These are phyloP conservation scores for Forbesichthys agassizii DNA, from an alignment of 2,113 vertebrate species.

Conservation along the genomic window DNA sequence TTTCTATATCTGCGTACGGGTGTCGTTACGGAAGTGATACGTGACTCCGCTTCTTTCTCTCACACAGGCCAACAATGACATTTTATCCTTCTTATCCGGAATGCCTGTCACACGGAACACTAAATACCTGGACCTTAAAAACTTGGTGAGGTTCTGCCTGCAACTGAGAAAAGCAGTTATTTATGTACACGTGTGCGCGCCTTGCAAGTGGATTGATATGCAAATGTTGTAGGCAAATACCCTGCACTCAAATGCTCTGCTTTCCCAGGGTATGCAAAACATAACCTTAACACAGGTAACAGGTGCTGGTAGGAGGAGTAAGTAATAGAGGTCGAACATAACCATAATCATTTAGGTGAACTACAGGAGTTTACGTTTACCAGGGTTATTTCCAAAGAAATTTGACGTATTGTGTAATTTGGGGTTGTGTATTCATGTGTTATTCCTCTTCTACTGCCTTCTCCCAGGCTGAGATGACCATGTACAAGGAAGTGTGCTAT, in stretches of 20 bases:
- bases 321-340: no score
- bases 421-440: background rate
- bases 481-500: slow-evolving; percentile 98
- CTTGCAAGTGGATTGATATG: no score
- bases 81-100: slow-evolving; percentile 95
- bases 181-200: no score
- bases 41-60: slow-evolving; percentile 11
- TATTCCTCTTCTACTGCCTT: slow-evolving; percentile 23
- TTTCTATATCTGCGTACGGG: background rate
- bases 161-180: background rate
- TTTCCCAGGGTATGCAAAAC: background rate
- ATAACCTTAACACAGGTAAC: no score
- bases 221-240: no score
- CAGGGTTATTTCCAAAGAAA: background rate
- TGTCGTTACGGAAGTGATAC: slow-evolving; percentile 1
- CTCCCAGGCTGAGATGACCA: slow-evolving; percentile 91
- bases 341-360: no score
- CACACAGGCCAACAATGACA: slow-evolving; percentile 94
- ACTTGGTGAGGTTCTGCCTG: slow-evolving; percentile 80
- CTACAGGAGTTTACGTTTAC: no score
- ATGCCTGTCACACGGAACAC: slow-evolving; percentile 98
- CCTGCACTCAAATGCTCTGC: no score
- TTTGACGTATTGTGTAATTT: background rate
- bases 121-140: slow-evolving; percentile 97
- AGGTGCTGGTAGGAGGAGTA: no score